Evolutionary conservation across 1,140 invertebrate genomes (phyloP), one percentile per base, ranked within the genome.

Genomic region (Pinna nobilis): DNA sequence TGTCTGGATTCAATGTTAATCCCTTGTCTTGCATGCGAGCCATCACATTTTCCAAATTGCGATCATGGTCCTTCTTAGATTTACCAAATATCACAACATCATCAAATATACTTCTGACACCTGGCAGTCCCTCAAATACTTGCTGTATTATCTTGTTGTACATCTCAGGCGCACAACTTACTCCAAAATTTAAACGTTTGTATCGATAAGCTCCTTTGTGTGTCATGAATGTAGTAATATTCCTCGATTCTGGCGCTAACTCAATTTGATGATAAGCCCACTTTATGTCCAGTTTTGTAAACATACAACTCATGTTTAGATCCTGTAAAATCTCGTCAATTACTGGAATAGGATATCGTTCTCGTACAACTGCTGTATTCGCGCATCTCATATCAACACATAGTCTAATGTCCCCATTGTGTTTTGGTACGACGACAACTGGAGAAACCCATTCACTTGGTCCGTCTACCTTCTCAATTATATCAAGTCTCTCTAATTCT

Each of bases 361-460:
- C 81, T 6, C 81, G 20, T 23, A 66, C 18, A 13, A 85, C 66
- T 1, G 75, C 74, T 33, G 50, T 39, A 63, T 81, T 79, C 0
- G 79, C 77, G n/a, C 57, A 11, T 30, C 74, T 63, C 84, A 84
- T 86, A 49, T 85, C 81, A 0, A 85, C 79, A 70, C 81, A 83
- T 9, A 81, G 30, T 18, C 83, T 47, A 0, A 84, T 78, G 18
- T 81, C 76, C 1, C 78, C 23, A 51, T 37, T 41, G 11, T 50
- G 61, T 13, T 18, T n/a, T 20, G 80, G 73, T 2, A 76, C 68
- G n/a, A 78, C 57, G 5, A 75, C 41, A 25, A 63, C 25, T 13
- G 68, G 69, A 2, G 70, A 69, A 3, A 80, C 57, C 72, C 75
- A 79, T n/a, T 44, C 15, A 13, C 66, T 75, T 5, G 77, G 68